A percentile compares a stretch with the other conserved stretches of the same genome.
Conservation (phyloP, 2,113 vertebrate species). For the Pseudopodoces humilis region DNA sequence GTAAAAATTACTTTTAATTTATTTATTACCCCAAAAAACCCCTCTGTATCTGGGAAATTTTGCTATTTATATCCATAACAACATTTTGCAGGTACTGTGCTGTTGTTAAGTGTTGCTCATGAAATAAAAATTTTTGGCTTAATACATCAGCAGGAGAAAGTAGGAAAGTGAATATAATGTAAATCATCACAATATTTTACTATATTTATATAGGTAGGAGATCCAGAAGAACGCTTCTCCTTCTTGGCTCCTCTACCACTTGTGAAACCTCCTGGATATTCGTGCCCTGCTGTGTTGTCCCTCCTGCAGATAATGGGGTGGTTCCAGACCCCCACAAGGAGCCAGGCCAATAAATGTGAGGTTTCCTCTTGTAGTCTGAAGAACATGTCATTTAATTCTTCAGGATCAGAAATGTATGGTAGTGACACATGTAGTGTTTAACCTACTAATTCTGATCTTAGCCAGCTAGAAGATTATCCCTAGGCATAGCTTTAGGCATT, state of each 20-base stretch:
- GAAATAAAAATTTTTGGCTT: not conserved
- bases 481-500: not conserved
- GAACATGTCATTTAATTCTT: not conserved
- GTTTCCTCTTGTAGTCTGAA: not conserved
- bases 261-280: not conserved
- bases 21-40: not conserved
- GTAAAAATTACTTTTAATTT: not conserved
- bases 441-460: not conserved
- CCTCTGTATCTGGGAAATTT: not conserved
- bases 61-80: not conserved
- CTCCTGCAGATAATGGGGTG: not conserved
- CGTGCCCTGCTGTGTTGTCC: not conserved
- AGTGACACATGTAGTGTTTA: not conserved
- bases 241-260: not conserved
- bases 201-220: not conserved
- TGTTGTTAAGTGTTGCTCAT: not conserved
- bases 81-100: not conserved
- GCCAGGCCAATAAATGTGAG: not conserved
- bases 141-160: not conserved
- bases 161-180: not conserved
- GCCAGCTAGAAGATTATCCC: not conserved
- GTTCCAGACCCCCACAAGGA: not conserved
- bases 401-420: not conserved
- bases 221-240: not conserved
- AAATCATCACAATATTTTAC: not conserved